Evolutionary conservation across 2,797 vertebrate genomes (phyloP).

Genomic region (Premnoplex brunnescens): DNA sequence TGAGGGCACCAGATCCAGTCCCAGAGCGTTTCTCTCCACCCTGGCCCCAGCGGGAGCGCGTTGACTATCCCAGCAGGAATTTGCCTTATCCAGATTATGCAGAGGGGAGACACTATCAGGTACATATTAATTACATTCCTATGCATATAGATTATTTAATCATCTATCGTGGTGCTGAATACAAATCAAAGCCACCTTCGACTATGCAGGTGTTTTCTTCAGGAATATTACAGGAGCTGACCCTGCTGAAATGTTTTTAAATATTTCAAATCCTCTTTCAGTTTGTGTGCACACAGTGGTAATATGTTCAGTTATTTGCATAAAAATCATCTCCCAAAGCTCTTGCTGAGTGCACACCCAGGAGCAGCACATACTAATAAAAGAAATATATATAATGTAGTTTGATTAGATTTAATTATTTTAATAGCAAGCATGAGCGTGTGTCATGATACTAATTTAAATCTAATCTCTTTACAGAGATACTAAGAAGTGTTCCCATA

Average conservation of each 20-base stretch:
- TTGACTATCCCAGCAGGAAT: neutral
- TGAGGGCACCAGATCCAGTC: neutral
- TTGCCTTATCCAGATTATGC: neutral
- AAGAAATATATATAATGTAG: neutral
- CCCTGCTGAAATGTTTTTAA: neutral
- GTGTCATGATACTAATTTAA: neutral
- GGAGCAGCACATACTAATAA: neutral
- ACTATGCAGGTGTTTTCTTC: neutral
- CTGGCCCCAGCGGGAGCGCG: fast-evolving
- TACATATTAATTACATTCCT: neutral
- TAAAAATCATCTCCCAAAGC: neutral
- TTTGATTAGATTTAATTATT: neutral
- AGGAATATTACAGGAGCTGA: neutral
- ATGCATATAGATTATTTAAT: neutral
- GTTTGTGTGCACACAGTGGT: neutral
- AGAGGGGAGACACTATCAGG: neutral
- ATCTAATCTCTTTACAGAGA: slow-evolving; percentile 37
- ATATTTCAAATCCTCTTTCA: neutral
- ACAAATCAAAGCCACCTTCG: neutral
- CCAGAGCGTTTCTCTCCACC: neutral
- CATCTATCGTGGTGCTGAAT: neutral
- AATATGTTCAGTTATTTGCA: neutral
- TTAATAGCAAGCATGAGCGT: neutral
- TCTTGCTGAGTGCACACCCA: neutral
- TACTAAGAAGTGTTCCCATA: neutral